Evolutionary conservation across 2,888 invertebrate species (phyloP), one percentile per base, ranked within the genome.

Genomic region (Tricholauxania praeusta): DNA sequence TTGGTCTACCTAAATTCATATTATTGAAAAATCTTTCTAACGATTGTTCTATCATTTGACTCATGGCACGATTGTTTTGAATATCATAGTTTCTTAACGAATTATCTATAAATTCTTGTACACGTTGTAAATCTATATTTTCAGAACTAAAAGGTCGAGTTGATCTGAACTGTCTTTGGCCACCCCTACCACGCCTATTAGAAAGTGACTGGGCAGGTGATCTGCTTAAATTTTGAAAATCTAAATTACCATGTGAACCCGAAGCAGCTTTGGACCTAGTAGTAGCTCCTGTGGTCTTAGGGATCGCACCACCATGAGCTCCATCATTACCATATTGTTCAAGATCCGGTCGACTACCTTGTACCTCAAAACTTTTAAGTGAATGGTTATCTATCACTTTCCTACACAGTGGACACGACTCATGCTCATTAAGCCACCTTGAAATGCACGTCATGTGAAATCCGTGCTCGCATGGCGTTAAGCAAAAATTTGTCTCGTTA

Each of bases 1-100:
- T 22, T 22, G 22, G 22, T 22, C 22, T 22, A 22, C 22, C 22
- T 22, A 22, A 22, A 22, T 22, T 22, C 22, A 22, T 22, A 22
- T 22, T 22, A 7, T 28, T 17, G 39, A 72, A 72, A 28, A 65
- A 28, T 4, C 65, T 65, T 12, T 49, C 32, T 52, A 70, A 62
- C 22, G 52, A 62, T 32, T 49, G 51, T 15, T 14, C 32, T 12
- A 51, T 70, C 53, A 52, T 14, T 32, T 28, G 14, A 62, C 62
- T 10, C 39, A 7, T 10, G 17, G 52, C 12, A 53, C 55, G 17
- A 66, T 53, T 14, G 3, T 22, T 22, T 22, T 22, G 22, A 22
- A 22, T 22, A 22, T 22, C 22, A 22, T 22, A 22, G 22, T 22
- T 22, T 22, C 22, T 22, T 22, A 22, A 22, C 22, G 22, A 22